Evolutionary conservation across 2,113 vertebrate genomes (phyloP).

Genomic region (Dicentrarchus labrax): DNA sequence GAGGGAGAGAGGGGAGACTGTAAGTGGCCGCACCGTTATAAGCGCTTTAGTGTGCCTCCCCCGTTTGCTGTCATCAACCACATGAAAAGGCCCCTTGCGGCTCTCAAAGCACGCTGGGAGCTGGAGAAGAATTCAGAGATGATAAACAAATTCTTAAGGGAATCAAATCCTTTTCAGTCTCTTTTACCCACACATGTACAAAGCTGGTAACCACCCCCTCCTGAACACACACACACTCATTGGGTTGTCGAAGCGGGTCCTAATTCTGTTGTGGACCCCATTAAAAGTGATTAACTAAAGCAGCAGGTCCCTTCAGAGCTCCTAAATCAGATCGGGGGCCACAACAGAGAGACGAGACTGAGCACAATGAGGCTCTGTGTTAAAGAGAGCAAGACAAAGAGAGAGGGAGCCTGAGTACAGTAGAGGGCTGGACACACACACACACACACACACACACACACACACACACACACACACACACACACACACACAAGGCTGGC

Average conservation of each 20-base stretch:
- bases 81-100: neutral
- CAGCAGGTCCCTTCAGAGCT: conserved; percentile 75
- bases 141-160: conserved; percentile 33
- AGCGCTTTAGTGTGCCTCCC: neutral
- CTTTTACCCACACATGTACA: neutral
- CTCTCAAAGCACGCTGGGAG: neutral
- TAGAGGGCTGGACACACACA: neutral
- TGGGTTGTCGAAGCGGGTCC: conserved; percentile 18
- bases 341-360: conserved; percentile 61
- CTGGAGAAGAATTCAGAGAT: conserved; percentile 12
- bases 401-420: conserved; percentile 49
- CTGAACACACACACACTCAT: neutral
- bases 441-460: neutral
- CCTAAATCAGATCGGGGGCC: conserved; percentile 76
- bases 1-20: neutral
- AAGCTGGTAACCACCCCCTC: neutral
- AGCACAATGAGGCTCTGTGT: conserved; percentile 81
- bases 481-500: neutral
- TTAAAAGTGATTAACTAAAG: conserved; percentile 77
- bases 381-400: conserved; percentile 43
- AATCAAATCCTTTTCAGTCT: conserved; percentile 9
- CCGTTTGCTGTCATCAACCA: neutral
- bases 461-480: neutral
- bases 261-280: conserved; percentile 38
- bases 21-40: neutral